Conservation (phyloP, 2,888 invertebrate genomes). For the Philonicus albiceps region DNA sequence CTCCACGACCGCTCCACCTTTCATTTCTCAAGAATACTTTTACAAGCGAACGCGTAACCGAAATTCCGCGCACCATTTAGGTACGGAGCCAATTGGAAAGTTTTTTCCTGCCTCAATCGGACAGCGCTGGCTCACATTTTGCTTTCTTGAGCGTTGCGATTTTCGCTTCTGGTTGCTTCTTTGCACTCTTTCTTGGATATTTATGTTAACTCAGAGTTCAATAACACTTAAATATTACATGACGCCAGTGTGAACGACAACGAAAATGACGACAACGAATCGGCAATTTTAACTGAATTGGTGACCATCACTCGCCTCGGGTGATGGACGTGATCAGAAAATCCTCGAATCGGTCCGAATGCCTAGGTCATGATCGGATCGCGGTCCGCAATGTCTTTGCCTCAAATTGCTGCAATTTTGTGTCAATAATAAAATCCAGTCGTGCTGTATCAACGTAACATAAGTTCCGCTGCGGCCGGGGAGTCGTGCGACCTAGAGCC, state of each 20-base stretch:
- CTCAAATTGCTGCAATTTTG: constrained; percentile 8
- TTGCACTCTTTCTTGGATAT: constrained; percentile 26
- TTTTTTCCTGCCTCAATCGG: constrained; percentile 38
- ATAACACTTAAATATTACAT: constrained; percentile 49
- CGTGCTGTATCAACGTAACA: not conserved
- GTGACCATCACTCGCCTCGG: not conserved
- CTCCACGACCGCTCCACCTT: constrained; percentile 30
- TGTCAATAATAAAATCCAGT: not conserved
- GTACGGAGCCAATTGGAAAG: constrained; percentile 44
- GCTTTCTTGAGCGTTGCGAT: constrained; percentile 1
- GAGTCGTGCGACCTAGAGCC: constrained; percentile 38
- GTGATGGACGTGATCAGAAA: not conserved
- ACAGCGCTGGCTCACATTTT: constrained; percentile 8
- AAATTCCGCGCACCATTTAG: constrained; percentile 46
- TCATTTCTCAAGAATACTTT: constrained; percentile 44
- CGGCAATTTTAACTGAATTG: not conserved
- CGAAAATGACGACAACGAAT: not conserved
- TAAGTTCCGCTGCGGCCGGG: not conserved
- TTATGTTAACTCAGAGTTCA: constrained; percentile 46
- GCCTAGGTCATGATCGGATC: constrained; percentile 4
- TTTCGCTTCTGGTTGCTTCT: constrained; percentile 11
- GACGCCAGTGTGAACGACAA: constrained; percentile 15
- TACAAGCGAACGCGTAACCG: constrained; percentile 44
- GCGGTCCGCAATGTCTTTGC: not conserved
- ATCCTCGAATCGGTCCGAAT: not conserved